Evolutionary conservation across 2,888 invertebrate genomes (phyloP), one percentile per base, ranked within the genome.

Genomic region (Xylophagus ater): DNA sequence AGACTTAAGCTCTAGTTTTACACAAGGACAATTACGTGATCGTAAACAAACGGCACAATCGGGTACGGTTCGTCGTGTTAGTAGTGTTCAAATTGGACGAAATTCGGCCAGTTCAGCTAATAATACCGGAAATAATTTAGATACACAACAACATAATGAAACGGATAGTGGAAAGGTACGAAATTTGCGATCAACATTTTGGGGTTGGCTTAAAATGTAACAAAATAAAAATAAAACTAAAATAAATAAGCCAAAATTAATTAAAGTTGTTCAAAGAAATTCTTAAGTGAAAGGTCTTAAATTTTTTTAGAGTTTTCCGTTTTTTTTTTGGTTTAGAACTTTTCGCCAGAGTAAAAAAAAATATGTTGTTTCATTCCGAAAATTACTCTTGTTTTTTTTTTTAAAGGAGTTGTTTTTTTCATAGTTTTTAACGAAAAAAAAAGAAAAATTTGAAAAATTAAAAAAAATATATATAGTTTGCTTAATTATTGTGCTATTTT

Each of bases 161-260:
- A 56, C 57, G 53, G 62, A 63, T 53, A 60, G 59, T 53, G 65
- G 63, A 52, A 65, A 63, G 62, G 65, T 65, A 61, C 62, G 62
- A 55, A 65, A 62, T 58, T 58, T 65, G 48, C 59, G 63, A 57
- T 60, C 65, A 52, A 57, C 62, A 54, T 56, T 65, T 48, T 57
- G 62, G 57, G 61, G 62, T 59, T 65, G 65, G 65, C 53, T 65
- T 56, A 62, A 64, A 59, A 63, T 63, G 46, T 58, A 58, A 48
- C 46, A 46, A 38, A 12, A 26, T 10, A 15, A 18, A 13, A 19
- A 9, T 26, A 8, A 23, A 23, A n/a, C 12, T 6, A n/a, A 28
- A 34, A 34, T 10, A 39, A 17, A 34, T 24, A 39, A 28, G 31
- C 28, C 28, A 39, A 39, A 31, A 26, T 26, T 26, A 32, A 32